Percentiles rank a stretch among this genome's conserved stretches.
phyloP scores from a whole-genome alignment of 2,888 invertebrate genomes.

The Amiota communis region DNA sequence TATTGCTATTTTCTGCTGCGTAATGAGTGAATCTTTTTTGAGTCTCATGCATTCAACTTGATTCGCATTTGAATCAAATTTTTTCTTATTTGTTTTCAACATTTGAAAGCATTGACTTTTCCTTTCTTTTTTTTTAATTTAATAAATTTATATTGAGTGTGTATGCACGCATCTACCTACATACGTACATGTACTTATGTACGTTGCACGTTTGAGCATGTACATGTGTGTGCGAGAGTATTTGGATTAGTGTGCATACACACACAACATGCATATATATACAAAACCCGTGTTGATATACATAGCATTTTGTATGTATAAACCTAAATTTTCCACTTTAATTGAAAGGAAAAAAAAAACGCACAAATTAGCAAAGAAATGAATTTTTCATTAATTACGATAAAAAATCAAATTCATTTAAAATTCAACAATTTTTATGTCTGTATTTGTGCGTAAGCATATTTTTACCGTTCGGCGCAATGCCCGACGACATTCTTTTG shows the following conservation, averaged over 20 bases:
- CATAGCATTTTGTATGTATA: slow-evolving; percentile 67
- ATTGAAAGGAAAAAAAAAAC: slow-evolving; percentile 12
- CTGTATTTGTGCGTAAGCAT: slow-evolving; percentile 8
- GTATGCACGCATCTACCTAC: not conserved
- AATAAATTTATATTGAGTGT: slow-evolving; percentile 19
- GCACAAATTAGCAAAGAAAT: slow-evolving; percentile 5
- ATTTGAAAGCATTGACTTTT: not conserved
- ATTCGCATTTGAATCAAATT: not conserved
- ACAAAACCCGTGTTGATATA: slow-evolving; percentile 50
- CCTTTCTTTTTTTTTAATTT: slow-evolving; percentile 16
- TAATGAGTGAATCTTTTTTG: not conserved
- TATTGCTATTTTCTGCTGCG: slow-evolving; percentile 13
- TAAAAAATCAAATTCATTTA: not conserved
- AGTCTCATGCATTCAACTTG: not conserved
- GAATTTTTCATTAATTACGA: slow-evolving; percentile 13
- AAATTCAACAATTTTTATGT: slow-evolving; percentile 14
- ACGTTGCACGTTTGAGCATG: slow-evolving; percentile 38
- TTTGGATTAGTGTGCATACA: not conserved
- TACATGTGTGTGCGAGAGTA: slow-evolving; percentile 5
- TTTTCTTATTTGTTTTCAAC: not conserved
- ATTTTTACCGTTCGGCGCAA: slow-evolving; percentile 16
- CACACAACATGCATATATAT: not conserved
- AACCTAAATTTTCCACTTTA: slow-evolving; percentile 56
- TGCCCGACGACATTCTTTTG: slow-evolving; percentile 2
- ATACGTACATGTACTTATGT: not conserved